Evolutionary conservation across 1,140 invertebrate genomes (phyloP).

Genomic region (Hyles euphorbiae): DNA sequence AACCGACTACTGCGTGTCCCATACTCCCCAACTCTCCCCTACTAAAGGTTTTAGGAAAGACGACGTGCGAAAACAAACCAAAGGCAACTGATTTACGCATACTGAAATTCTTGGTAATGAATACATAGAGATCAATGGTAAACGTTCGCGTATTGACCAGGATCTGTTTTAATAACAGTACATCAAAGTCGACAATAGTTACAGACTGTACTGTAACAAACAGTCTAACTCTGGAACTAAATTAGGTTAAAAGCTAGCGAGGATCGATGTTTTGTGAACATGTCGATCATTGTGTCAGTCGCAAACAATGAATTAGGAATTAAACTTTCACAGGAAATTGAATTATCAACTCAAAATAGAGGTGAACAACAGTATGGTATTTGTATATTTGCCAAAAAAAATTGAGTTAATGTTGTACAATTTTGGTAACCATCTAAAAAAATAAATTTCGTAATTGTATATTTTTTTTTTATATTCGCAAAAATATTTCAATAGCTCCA

Average conservation of each 20-base stretch:
- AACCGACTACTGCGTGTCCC: neutral
- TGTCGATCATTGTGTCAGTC: slow-evolving; percentile 55
- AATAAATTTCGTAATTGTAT: no score
- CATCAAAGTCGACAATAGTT: slow-evolving; percentile 32
- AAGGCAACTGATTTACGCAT: neutral
- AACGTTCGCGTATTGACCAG: slow-evolving; percentile 1
- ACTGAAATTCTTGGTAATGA: slow-evolving; percentile 1
- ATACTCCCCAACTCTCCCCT: no score
- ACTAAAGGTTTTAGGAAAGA: no score
- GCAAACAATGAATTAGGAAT: slow-evolving; percentile 6
- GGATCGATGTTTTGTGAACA: slow-evolving; percentile 52
- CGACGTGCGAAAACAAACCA: no score
- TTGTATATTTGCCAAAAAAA: no score
- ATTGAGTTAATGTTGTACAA: no score
- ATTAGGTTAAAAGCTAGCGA: slow-evolving; percentile 57
- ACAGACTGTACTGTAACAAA: slow-evolving; percentile 45
- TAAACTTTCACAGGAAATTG: no score
- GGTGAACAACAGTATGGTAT: no score
- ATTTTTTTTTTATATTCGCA: no score
- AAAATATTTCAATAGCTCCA: no score
- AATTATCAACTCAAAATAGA: no score
- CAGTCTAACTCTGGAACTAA: slow-evolving; percentile 34
- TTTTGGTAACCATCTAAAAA: no score
- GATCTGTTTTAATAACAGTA: slow-evolving; percentile 35
- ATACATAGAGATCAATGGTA: slow-evolving; percentile 8